phyloP scores from a whole-genome alignment of 2,113 vertebrate genomes.

The Pholis gunnellus region DNA sequence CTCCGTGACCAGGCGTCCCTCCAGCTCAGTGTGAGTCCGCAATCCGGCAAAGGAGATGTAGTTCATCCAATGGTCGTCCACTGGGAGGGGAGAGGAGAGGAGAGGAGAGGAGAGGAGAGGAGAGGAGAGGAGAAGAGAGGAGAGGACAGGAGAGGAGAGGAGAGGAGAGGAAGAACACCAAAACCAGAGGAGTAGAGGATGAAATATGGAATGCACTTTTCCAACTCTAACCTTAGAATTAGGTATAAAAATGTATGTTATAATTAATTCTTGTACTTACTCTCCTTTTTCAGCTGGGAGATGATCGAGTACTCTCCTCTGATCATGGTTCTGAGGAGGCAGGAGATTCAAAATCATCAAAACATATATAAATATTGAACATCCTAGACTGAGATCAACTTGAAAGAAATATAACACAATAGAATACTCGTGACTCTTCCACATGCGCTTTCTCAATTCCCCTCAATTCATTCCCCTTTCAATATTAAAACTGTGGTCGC shows the following conservation, averaged over 20 bases:
- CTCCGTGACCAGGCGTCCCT: conserved; percentile 93
- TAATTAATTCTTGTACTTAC: conserved; percentile 80
- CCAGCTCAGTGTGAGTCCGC: conserved; percentile 92
- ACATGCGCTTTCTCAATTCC: conserved; percentile 3
- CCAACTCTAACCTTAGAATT: background rate
- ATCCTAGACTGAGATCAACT: background rate
- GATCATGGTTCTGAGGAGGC: conserved; percentile 90
- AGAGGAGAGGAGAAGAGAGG: background rate
- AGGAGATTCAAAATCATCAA: background rate
- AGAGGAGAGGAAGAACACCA: background rate
- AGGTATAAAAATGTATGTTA: background rate
- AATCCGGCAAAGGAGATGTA: conserved; percentile 97
- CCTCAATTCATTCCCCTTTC: conserved; percentile 17
- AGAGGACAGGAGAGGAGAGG: background rate
- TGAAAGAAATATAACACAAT: background rate
- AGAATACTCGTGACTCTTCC: background rate
- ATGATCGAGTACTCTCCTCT: conserved; percentile 96
- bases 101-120: background rate
- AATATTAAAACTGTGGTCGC: background rate
- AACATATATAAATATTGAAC: background rate
- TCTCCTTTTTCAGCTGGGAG: conserved; percentile 89
- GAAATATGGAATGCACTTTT: background rate
- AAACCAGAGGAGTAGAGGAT: background rate
- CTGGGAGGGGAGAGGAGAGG: conserved; percentile 72
- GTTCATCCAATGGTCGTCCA: conserved; percentile 98